Base-by-base conservation (phyloP, 2,888 invertebrate species). In the Tenthredo distinguenda region DNA sequence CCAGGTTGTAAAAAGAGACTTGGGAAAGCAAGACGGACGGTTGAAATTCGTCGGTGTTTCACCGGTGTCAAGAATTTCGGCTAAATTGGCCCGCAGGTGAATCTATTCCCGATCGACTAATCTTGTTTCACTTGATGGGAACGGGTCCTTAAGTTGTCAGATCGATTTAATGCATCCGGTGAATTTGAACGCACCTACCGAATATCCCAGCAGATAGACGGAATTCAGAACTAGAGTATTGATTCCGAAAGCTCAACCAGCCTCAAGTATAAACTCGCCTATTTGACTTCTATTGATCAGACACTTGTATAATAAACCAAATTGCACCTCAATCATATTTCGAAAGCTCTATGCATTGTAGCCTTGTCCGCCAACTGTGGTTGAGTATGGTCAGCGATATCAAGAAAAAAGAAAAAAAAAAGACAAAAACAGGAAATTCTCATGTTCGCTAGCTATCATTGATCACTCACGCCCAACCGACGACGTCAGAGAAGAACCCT, bases 1-100 rank as follows among this genome's bases (percentile, higher is more conserved):
- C 58, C 58, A 40, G 34, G 81, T 81, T 62, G 58, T 81, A 81
- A 81, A 81, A 43, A 74, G 21, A 43, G 31, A 55, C 40, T 34
- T 47, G 74, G 15, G 0, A 43, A 34, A 34, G 77, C 0, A 77
- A 62, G 79, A 81, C 34, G 37, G 37, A 62, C 62, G 47, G n/a
- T 62, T 21, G 58, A 62, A 81, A 62, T 81, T 81, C 77, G 77
- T 55, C 34, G 34, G 55, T 77, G 77, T 77, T 77, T 77, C 31
- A 77, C 55, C 2, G 18, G 31, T 10, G 55, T 50, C 47, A 50
- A 77, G 50, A 77, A 77, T 34, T 50, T 55, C 31, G 50, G 50
- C 9, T 55, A 31, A 40, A 77, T 77, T 40, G 26, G 12, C 40
- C 34, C 55, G 26, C 26, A 40, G 21, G 18, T n/a, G 55, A 34